Evolutionary conservation across 2,888 invertebrate species (phyloP), one percentile per base, ranked within the genome.

Genomic region (Schizotus pectinicornis): DNA sequence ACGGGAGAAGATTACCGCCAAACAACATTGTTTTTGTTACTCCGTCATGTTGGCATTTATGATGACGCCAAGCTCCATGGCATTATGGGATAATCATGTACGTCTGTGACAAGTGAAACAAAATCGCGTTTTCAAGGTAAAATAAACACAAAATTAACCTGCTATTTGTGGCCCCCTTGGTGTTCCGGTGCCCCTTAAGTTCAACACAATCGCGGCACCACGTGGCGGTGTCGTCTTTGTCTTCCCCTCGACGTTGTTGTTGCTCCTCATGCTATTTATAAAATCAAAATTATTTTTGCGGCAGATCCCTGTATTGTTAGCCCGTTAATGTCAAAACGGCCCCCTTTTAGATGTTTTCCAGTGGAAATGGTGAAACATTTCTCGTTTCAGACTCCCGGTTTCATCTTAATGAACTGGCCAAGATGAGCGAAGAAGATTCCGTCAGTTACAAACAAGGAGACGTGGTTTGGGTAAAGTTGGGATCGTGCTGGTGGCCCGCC

Each of bases 401-500:
- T 50, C 36, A 37, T 37, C 48, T 55, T 43, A 41, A 59, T 61
- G 61, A 43, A 33, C 49, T 36, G 45, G 51, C 54, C 60, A 79
- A 75, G 80, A 89, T 89, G 89, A 86, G 87, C 81, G 89, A 89
- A 72, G 87, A 88, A 81, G 85, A 85, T 71, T 84, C 86, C 81
- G 83, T 85, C 68, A 81, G 77, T 73, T 90, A 88, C 80, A 81
- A 83, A 70, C 87, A 88, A 69, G 90, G 90, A 49, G 91, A 93
- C 72, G 83, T 92, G 70, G 93, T 93, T 62, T 94, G 93, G 93
- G 91, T 92, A 12, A 93, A 92, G 79, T 79, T 92, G 61, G 88
- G 90, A 35, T 83, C 86, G 36, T 87, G 86, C 71, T 94, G 92
- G 92, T 94, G 94, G 94, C 93, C 94, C 22, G 92, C 91, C 7